Evolutionary conservation across 2,113 vertebrate species (phyloP).

Genomic region (Ceyx margarethae): DNA sequence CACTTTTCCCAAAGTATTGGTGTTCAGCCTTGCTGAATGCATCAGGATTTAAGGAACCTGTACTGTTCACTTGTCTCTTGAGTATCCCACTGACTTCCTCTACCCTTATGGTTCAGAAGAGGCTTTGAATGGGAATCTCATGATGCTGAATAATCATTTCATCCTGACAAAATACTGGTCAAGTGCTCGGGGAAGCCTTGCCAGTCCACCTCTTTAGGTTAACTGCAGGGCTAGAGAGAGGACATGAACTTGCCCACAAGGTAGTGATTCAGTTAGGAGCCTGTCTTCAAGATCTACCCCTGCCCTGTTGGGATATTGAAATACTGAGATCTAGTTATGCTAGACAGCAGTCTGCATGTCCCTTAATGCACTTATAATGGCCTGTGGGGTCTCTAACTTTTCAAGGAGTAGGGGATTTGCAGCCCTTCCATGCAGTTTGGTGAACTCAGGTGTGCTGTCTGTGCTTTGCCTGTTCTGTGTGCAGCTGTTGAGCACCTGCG

Average conservation of each 20-base stretch:
- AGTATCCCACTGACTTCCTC: not conserved
- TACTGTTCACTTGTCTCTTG: not conserved
- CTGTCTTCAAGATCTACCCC: not conserved
- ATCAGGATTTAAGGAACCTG: not conserved
- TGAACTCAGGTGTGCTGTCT: not conserved
- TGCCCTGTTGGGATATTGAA: not conserved
- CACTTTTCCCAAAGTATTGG: not conserved
- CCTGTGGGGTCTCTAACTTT: not conserved
- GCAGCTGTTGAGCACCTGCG: constrained; percentile 58
- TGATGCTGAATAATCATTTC: not conserved
- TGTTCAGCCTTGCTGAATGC: not conserved
- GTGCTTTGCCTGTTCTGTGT: not conserved
- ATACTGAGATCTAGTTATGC: not conserved
- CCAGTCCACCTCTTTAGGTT: not conserved
- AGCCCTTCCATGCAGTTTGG: not conserved
- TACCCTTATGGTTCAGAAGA: not conserved
- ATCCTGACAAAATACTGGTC: not conserved
- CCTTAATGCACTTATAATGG: accelerated
- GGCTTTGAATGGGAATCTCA: not conserved
- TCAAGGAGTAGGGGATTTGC: not conserved
- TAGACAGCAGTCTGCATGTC: not conserved
- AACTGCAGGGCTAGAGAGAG: not conserved
- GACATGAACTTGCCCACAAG: not conserved
- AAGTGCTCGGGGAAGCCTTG: not conserved
- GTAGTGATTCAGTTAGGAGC: not conserved